phyloP scores from a whole-genome alignment of 2,888 invertebrate genomes.

The Nemotelus pantherinus region DNA sequence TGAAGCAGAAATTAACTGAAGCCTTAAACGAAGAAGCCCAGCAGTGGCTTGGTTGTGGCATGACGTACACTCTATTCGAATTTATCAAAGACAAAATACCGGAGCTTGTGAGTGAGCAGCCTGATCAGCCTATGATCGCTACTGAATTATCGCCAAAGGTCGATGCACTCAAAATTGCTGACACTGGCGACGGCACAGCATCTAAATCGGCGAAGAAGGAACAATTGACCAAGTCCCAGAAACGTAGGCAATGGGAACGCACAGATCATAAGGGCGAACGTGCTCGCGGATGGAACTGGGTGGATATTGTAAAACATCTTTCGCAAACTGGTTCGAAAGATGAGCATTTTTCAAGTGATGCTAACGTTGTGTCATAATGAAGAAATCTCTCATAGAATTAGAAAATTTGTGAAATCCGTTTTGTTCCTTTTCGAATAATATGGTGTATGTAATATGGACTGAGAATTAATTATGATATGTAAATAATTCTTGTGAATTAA shows the following conservation, averaged over 20 bases:
- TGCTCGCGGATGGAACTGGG: conserved; percentile 93
- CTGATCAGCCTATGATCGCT: conserved; percentile 64
- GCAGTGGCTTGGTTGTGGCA: conserved; percentile 87
- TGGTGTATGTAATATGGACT: too few species aligned
- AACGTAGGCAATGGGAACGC: conserved; percentile 86
- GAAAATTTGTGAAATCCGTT: too few species aligned
- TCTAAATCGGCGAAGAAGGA: conserved; percentile 79
- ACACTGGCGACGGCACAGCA: conserved; percentile 60
- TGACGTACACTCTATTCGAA: conserved; percentile 95
- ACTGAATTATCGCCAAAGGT: conserved; percentile 56
- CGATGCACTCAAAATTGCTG: conserved; percentile 58
- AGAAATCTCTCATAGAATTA: not conserved
- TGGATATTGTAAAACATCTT: conserved; percentile 94
- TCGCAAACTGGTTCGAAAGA: conserved; percentile 72
- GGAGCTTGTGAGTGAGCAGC: conserved; percentile 77
- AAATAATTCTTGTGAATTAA: too few species aligned
- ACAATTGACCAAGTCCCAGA: conserved; percentile 91
- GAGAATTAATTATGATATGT: too few species aligned
- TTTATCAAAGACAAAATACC: conserved; percentile 84
- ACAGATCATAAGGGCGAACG: conserved; percentile 85
- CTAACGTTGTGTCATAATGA: conserved; percentile 10
- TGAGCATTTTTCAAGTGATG: not conserved
- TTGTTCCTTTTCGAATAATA: too few species aligned
- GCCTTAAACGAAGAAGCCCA: conserved; percentile 77
- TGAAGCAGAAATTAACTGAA: conserved; percentile 76